Evolutionary conservation across 2,113 vertebrate species (phyloP), one percentile per base, ranked within the genome.

Genomic region (Amblyornis subalaris): DNA sequence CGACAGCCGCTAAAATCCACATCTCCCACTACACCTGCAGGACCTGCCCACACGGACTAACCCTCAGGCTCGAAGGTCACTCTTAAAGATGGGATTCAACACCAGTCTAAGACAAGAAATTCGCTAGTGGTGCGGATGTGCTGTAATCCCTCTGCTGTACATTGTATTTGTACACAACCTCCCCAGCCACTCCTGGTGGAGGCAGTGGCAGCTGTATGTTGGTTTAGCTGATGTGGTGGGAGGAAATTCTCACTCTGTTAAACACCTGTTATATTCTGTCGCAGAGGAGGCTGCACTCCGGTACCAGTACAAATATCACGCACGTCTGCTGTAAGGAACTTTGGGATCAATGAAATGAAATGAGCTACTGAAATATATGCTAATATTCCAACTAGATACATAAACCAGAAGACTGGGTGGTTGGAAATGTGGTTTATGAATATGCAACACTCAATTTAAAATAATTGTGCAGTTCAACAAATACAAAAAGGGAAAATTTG

Each of bases 401-500:
- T 95, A 96, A 97, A 95, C 44, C 95, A 97, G 95, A 95, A 97
- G 85, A 94, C 88, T 86, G 95, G 91, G 90, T 94, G 88, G 91
- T 90, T 90, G 85, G 88, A 96, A 97, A 96, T 84, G 92, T 1
- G 12, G 75, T 95, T 97, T 95, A 95, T 97, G 96, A 97, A 96
- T 95, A 96, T 95, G 94, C 93, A 97, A 95, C 90, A 88, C 90
- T 94, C 95, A 88, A 95, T 97, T 97, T 96, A 96, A 96, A 96
- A 97, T 96, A 96, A 96, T 96, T 96, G 92, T 84, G 92, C 94
- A 90, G 94, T 95, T 96, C 95, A 94, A 93, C 93, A 94, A 94
- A 97, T 95, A 95, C 93, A 96, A 97, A 95, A 90, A 86, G 75
- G 76, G 88, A 85, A 95, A 95, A 94, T 90, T 65, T 95, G 90